Percentiles rank a stretch among this genome's conserved stretches.
Conservation (phyloP, 64 coral and sea anemone species). For the Actinia tenebrosa region DNA sequence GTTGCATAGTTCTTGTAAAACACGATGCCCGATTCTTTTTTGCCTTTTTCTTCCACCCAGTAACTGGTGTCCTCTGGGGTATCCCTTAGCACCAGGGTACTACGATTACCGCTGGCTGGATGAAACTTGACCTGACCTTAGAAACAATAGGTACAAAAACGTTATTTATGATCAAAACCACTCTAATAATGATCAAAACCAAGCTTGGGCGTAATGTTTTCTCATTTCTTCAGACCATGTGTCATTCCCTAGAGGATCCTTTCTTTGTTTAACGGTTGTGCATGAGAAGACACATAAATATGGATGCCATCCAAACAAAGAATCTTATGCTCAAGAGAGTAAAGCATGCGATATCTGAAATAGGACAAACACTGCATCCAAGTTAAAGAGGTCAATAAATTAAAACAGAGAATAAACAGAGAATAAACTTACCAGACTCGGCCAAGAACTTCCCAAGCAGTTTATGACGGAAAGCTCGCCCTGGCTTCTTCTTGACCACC, state of each 20-base stretch:
- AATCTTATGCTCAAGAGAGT: no score
- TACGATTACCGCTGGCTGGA: slow-evolving; percentile 65
- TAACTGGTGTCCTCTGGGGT: slow-evolving; percentile 71
- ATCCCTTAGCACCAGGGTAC: slow-evolving; percentile 57
- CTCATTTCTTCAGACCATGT: no score
- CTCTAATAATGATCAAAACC: no score
- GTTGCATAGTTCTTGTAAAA: slow-evolving; percentile 88
- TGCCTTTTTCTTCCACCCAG: slow-evolving; percentile 70
- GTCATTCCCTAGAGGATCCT: no score
- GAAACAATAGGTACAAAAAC: neutral
- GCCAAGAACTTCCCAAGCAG: slow-evolving; percentile 68
- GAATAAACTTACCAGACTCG: slow-evolving; percentile 49
- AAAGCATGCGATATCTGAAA: no score
- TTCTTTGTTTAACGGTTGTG: neutral
- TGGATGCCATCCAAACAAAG: no score
- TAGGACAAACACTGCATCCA: no score
- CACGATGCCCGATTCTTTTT: slow-evolving; percentile 38
- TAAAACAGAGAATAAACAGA: no score
- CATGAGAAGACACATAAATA: neutral
- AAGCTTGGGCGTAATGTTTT: no score
- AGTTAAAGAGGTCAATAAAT: no score
- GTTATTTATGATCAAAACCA: no score
- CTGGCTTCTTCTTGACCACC: slow-evolving; percentile 68
- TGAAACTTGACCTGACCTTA: slow-evolving; percentile 87
- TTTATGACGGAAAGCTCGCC: slow-evolving; percentile 73